A percentile compares a stretch with the other conserved stretches of the same genome.
Evolutionary conservation across 2,888 invertebrate species (phyloP).

Genomic region (Thyatira batis): DNA sequence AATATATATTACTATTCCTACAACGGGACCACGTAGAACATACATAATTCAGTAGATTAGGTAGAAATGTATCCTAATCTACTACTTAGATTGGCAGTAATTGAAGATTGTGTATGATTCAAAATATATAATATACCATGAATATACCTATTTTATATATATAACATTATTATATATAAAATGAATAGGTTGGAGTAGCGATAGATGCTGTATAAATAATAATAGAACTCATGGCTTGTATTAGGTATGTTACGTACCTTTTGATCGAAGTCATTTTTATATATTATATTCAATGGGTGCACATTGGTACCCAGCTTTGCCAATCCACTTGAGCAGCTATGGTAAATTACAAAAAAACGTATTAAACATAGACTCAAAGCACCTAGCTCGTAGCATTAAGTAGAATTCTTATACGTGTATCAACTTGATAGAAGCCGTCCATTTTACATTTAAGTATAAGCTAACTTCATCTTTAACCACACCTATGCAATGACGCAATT

Average conservation of each 20-base stretch:
- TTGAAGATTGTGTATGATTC: too few relatives aligned
- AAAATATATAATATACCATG: too few relatives aligned
- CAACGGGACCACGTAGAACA: too few relatives aligned
- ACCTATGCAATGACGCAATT: not conserved
- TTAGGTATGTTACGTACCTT: slow-evolving; percentile 54
- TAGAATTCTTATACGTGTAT: too few relatives aligned
- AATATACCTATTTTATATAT: too few relatives aligned
- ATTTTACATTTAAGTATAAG: not conserved
- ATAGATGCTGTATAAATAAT: too few relatives aligned
- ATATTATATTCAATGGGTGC: slow-evolving; percentile 10
- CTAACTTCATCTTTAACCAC: not conserved
- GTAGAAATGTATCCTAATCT: too few relatives aligned
- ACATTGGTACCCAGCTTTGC: slow-evolving; percentile 42
- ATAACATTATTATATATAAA: too few relatives aligned
- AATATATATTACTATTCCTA: too few relatives aligned
- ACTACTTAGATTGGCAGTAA: too few relatives aligned
- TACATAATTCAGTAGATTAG: too few relatives aligned
- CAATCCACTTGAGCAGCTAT: slow-evolving; percentile 57
- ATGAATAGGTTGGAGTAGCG: not conserved
- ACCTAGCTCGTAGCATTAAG: not conserved
- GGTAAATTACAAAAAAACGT: slow-evolving; percentile 39
- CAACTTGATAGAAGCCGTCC: not conserved
- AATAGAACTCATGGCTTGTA: too few relatives aligned
- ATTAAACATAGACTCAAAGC: slow-evolving; percentile 10
- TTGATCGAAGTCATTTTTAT: slow-evolving; percentile 58